A percentile compares a stretch with the other conserved stretches of the same genome.
Conservation (phyloP, 2,797 vertebrate genomes). For the Melanotaenia maccullochi region DNA sequence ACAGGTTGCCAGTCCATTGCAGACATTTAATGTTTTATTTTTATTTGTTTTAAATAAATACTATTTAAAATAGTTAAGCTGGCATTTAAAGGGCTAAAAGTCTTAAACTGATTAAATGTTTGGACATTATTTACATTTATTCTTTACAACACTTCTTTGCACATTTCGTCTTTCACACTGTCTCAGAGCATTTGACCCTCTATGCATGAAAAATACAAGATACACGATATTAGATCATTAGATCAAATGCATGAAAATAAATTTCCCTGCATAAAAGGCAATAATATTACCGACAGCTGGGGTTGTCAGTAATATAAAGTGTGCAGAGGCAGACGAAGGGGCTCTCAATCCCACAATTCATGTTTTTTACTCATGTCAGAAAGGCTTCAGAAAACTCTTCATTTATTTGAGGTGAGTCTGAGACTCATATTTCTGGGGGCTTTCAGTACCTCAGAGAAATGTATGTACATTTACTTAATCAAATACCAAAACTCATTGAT, state of each 20-base stretch:
- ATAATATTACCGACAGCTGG: neutral
- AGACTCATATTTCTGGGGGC: neutral
- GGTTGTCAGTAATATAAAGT: neutral
- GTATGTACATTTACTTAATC: neutral
- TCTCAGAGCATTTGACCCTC: slow-evolving; percentile 4
- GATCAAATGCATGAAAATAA: slow-evolving; percentile 10
- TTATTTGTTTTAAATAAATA: too few relatives aligned
- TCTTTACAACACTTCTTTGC: neutral
- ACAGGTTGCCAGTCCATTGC: too few relatives aligned
- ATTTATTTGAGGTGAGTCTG: too few relatives aligned
- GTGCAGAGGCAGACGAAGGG: neutral
- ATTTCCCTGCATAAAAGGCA: slow-evolving; percentile 5
- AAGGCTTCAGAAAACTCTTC: neutral
- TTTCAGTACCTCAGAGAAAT: neutral
- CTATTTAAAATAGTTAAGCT: too few relatives aligned
- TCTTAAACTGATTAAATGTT: neutral
- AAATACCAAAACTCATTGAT: neutral
- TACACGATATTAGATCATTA: neutral
- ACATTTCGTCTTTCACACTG: neutral
- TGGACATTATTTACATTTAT: neutral
- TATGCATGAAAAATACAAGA: neutral
- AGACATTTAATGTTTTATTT: too few relatives aligned
- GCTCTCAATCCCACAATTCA: slow-evolving; percentile 3
- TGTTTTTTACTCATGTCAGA: slow-evolving; percentile 6
- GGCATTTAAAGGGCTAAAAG: too few relatives aligned